Base-by-base conservation (phyloP, 2,888 invertebrate species). In the Argyra leucocephala region DNA sequence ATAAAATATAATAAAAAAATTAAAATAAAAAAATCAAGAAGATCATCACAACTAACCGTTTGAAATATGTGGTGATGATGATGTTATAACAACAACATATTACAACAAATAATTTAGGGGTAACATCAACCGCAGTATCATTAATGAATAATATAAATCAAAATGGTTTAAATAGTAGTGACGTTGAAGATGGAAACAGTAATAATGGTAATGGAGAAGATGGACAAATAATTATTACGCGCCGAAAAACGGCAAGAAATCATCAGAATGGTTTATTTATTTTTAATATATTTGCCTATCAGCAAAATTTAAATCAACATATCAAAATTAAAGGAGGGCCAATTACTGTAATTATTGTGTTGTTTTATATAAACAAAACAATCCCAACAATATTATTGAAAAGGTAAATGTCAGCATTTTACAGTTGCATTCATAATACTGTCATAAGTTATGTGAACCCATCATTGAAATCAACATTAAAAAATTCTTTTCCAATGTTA, bases 81-180 rank as follows among this genome's bases (percentile, higher is more conserved):
- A 66, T 79, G 48, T 2, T 18, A 18, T 18, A 18, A 48, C 48
- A 6, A 12, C 67, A 62, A 69, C 37, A 37, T n/a, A 9, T 15
- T 9, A 37, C 37, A 37, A 37, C 15, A 48, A 71, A 68, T 37
- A 72, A 71, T 65, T n/a, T n/a, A n/a, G 70, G 70, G 58, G 64
- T 69, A 21, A 66, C 72, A 24, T 69, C 72, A 36, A 71, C 72
- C n/a, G n/a, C n/a, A n/a, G n/a, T n/a, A n/a, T n/a, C n/a, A n/a
- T n/a, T n/a, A n/a, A n/a, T n/a, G n/a, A 72, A 48, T n/a, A 48
- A 72, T 69, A 66, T 71, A 21, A 70, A 72, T 69, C 71, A 71
- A 61, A 72, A 71, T 57, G 73, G 72, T 60, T 70, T 70, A 58
- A 70, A 70, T 57, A 71, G 71, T 61, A 70, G 69, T 18, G 67